Conservation (phyloP, 2,888 invertebrate species). For the Nomada ferruginata region DNA sequence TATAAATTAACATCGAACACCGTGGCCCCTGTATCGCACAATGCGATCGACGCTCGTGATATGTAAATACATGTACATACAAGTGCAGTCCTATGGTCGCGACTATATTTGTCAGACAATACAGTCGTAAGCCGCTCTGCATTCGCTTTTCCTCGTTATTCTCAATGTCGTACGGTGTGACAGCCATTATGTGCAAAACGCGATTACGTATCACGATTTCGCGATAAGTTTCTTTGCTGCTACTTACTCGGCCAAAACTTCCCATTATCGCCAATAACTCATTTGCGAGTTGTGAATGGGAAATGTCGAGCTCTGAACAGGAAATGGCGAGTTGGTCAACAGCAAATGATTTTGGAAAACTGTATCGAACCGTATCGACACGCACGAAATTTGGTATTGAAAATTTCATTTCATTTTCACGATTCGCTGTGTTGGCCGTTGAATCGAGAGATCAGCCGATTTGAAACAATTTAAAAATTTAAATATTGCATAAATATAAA, state of each 20-base stretch:
- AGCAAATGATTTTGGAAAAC: neutral
- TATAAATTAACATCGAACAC: constrained; percentile 55
- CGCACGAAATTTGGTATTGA: neutral
- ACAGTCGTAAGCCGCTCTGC: constrained; percentile 30
- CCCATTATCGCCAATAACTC: constrained; percentile 24
- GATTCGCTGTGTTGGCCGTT: neutral
- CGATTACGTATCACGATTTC: constrained; percentile 41
- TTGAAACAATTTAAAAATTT: too few relatives aligned
- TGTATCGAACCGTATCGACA: too few relatives aligned
- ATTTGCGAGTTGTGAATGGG: constrained; percentile 41
- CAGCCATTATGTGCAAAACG: constrained; percentile 57
- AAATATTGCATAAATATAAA: too few relatives aligned
- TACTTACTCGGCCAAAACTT: constrained; percentile 17
- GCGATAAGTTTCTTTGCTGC: constrained; percentile 41
- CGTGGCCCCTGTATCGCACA: constrained; percentile 22
- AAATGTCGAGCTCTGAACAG: constrained; percentile 37
- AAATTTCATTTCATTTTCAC: neutral
- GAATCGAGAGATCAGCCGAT: too few relatives aligned
- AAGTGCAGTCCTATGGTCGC: constrained; percentile 28
- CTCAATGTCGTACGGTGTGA: constrained; percentile 29
- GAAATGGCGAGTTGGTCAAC: too few relatives aligned
- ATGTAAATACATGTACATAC: constrained; percentile 40
- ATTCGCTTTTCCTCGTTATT: constrained; percentile 49
- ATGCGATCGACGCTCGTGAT: constrained; percentile 53
- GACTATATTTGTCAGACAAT: constrained; percentile 59